Conservation (phyloP, 2,797 vertebrate species). For the Staurois parvus region DNA sequence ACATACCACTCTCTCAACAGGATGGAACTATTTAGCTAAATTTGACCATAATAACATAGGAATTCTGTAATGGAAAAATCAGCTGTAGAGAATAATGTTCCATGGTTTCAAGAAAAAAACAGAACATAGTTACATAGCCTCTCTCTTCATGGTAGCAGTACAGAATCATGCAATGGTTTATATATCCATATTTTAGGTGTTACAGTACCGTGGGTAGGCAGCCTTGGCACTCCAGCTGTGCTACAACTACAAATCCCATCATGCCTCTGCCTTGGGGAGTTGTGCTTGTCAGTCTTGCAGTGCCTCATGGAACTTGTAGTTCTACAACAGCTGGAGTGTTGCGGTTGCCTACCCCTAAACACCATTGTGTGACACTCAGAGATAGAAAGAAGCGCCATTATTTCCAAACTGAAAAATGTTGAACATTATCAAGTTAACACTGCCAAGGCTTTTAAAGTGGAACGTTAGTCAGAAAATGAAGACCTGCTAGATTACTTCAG, state of each 20-base stretch:
- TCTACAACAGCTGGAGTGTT: too few relatives aligned
- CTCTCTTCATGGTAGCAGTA: not conserved
- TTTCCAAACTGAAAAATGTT: not conserved
- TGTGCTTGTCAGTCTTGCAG: too few relatives aligned
- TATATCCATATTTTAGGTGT: not conserved
- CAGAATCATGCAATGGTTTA: not conserved
- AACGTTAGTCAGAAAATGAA: too few relatives aligned
- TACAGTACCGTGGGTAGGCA: too few relatives aligned
- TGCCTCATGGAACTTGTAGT: too few relatives aligned
- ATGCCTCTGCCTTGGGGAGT: too few relatives aligned
- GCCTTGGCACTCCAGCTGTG: too few relatives aligned
- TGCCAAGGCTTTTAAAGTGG: too few relatives aligned
- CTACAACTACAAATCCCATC: too few relatives aligned
- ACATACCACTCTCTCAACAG: slow-evolving; percentile 12
- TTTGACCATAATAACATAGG: slow-evolving; percentile 32
- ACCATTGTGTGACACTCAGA: not conserved
- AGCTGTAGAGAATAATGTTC: slow-evolving; percentile 6
- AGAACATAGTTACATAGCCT: not conserved
- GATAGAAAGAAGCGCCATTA: not conserved
- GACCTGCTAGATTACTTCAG: too few relatives aligned
- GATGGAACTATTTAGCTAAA: slow-evolving; percentile 37
- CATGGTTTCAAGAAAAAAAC: not conserved
- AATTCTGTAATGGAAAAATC: slow-evolving; percentile 51
- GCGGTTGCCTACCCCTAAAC: too few relatives aligned
- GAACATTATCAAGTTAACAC: too few relatives aligned